Conservation (phyloP, 2,888 invertebrate genomes). For the Tortricodes alternella region DNA sequence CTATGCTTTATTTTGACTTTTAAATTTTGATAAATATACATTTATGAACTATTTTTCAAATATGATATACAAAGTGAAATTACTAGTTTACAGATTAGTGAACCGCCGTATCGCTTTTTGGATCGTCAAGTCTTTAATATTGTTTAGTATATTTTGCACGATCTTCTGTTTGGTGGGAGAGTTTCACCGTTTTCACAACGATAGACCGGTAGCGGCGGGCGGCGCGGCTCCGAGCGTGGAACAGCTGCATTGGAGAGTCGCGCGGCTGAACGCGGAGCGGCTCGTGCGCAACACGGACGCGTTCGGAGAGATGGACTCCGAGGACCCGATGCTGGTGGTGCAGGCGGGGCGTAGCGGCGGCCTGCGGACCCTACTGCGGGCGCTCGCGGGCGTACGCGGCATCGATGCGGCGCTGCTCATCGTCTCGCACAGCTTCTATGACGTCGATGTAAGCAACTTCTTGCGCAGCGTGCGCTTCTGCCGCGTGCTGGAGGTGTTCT, state of each 20-base stretch:
- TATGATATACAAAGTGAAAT: background rate
- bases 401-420: slow-evolving; percentile 46
- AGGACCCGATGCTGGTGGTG: slow-evolving; percentile 44
- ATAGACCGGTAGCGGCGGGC: too few relatives aligned
- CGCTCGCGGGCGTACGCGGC: slow-evolving; percentile 46
- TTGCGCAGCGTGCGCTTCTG: slow-evolving; percentile 50
- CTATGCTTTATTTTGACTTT: too few relatives aligned
- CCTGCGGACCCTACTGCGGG: slow-evolving; percentile 47
- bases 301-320: slow-evolving; percentile 36
- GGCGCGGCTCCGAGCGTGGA: slow-evolving; percentile 27
- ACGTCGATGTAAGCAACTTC: slow-evolving; percentile 43
- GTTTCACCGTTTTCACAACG: background rate
- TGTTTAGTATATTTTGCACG: too few relatives aligned
- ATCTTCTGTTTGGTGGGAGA: background rate
- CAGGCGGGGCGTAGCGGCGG: slow-evolving; percentile 43
- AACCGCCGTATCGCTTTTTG: background rate
- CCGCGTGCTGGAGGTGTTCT: slow-evolving; percentile 58
- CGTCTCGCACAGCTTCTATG: slow-evolving; percentile 57
- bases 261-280: slow-evolving; percentile 38
- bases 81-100: background rate
- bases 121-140: background rate
- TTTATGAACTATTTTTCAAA: too few relatives aligned
- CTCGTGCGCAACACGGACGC: slow-evolving; percentile 38
- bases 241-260: slow-evolving; percentile 29
- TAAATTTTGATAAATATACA: too few relatives aligned